Percentiles rank a stretch among this genome's conserved stretches.
These are phyloP conservation scores for Neomorphus geoffroyi DNA, from an alignment of 2,797 vertebrate species.

Conservation along the genomic window DNA sequence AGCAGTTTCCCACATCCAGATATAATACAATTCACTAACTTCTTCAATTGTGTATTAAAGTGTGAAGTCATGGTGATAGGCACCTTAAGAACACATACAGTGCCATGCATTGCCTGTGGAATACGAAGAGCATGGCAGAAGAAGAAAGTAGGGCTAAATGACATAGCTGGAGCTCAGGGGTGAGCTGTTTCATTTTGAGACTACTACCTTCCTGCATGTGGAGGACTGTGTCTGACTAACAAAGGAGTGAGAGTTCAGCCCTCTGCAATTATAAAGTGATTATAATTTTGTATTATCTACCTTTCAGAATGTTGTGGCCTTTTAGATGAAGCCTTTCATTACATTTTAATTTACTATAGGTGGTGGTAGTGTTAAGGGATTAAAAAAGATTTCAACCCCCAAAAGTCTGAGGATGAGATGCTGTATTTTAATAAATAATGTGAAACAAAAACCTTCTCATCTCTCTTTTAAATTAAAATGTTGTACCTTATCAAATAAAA, in stretches of 20 bases:
- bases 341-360: background rate
- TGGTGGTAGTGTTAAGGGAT: background rate
- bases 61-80: background rate
- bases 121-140: background rate
- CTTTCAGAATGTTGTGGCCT: background rate
- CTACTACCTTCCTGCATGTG: rapidly evolving
- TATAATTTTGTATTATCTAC: background rate
- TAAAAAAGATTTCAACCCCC: background rate
- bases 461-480: background rate
- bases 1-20: background rate
- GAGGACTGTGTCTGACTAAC: background rate
- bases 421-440: background rate
- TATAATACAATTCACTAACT: background rate
- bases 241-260: background rate
- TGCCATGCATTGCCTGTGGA: background rate
- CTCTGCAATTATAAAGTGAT: background rate
- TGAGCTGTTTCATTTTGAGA: background rate
- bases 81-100: rapidly evolving
- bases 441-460: background rate
- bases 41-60: background rate
- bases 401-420: background rate
- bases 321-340: background rate
- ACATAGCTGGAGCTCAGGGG: background rate
- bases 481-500: background rate
- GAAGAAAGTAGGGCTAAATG: background rate